Evolutionary conservation across 2,888 invertebrate species (phyloP).

Genomic region (Leptopilina syphax): DNA sequence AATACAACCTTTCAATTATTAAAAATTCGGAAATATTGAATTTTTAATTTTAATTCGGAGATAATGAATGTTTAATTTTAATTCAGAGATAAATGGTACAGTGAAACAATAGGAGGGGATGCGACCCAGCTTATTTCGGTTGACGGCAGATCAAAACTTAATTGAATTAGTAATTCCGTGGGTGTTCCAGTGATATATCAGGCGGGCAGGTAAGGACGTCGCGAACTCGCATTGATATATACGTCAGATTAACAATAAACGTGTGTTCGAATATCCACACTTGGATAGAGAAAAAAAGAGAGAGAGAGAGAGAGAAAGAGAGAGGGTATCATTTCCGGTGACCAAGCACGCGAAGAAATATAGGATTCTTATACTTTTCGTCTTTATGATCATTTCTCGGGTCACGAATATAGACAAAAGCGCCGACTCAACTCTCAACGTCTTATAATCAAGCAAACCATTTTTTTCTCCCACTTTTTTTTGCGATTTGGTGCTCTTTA

Average conservation of each 20-base stretch:
- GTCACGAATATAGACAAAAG: constrained; percentile 35
- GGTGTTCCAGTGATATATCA: constrained; percentile 35
- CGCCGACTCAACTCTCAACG: constrained; percentile 2
- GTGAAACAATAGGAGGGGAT: background rate
- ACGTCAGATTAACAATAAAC: constrained; percentile 32
- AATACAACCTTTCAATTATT: too few species aligned
- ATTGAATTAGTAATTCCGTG: constrained; percentile 31
- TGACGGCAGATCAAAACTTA: constrained; percentile 24
- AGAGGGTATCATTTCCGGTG: constrained; percentile 48
- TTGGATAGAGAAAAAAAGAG: constrained; percentile 4
- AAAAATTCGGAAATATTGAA: background rate
- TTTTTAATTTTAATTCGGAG: background rate
- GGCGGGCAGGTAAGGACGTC: constrained; percentile 35
- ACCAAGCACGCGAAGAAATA: constrained; percentile 41
- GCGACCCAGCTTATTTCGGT: constrained; percentile 11
- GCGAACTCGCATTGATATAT: constrained; percentile 35
- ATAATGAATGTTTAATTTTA: background rate
- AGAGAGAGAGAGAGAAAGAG: constrained; percentile 13
- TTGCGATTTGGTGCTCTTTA: too few species aligned
- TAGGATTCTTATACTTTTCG: constrained; percentile 24
- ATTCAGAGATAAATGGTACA: background rate
- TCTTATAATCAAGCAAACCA: constrained; percentile 37
- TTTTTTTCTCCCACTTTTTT: constrained; percentile 11
- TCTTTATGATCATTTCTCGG: constrained; percentile 30
- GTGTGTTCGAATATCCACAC: constrained; percentile 38